Percentiles rank a stretch among this genome's conserved stretches.
These are phyloP conservation scores for Toxostoma redivivum DNA, from an alignment of 2,113 vertebrate species.

Conservation along the genomic window DNA sequence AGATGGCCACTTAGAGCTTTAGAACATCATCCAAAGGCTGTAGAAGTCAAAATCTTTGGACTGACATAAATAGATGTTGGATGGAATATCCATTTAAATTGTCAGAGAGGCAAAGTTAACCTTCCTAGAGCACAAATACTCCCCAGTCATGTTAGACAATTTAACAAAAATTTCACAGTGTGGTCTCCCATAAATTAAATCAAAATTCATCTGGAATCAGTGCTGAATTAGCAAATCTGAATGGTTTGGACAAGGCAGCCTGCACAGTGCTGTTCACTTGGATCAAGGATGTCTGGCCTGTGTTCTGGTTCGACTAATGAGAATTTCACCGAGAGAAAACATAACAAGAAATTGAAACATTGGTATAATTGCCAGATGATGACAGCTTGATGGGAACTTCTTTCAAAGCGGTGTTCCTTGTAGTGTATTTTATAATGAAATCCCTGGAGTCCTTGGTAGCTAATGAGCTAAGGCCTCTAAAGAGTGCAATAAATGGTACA, in stretches of 20 bases:
- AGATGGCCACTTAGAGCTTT: neutral
- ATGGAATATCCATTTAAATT: neutral
- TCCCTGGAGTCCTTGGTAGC: neutral
- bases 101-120: neutral
- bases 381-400: neutral
- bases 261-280: neutral
- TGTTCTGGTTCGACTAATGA: accelerated
- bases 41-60: neutral
- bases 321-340: neutral
- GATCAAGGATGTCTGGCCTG: neutral
- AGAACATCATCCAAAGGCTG: neutral
- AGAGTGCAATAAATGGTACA: neutral
- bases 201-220: neutral
- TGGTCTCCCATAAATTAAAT: neutral
- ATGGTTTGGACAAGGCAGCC: neutral
- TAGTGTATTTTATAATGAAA: neutral
- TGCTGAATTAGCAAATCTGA: neutral
- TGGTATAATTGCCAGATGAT: neutral
- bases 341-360: neutral
- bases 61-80: neutral
- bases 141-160: neutral
- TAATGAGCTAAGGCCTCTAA: neutral
- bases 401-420: neutral
- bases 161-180: neutral
- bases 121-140: neutral